Evolutionary conservation across 2,888 invertebrate species (phyloP).

Genomic region (Sturmia bella): DNA sequence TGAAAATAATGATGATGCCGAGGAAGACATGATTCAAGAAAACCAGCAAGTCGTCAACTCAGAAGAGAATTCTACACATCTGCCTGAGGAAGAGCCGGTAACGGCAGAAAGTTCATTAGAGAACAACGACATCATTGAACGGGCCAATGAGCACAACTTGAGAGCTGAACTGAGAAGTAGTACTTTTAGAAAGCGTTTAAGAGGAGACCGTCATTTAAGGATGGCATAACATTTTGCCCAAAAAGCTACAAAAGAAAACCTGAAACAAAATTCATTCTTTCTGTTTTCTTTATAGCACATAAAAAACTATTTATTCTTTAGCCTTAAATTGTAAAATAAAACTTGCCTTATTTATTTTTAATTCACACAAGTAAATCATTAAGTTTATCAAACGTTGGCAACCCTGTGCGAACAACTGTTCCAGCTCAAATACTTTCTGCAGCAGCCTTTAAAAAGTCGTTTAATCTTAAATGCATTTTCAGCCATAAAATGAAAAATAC

Average conservation of each 20-base stretch:
- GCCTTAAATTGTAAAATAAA: constrained; percentile 57
- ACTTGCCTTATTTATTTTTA: constrained; percentile 46
- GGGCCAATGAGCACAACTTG: constrained; percentile 54
- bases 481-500: background rate
- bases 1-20: constrained; percentile 39
- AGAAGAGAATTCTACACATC: no score
- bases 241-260: background rate
- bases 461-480: constrained; percentile 3
- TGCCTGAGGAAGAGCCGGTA: background rate
- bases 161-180: constrained; percentile 46
- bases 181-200: constrained; percentile 30
- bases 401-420: background rate
- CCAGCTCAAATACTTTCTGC: background rate
- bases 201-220: constrained; percentile 52
- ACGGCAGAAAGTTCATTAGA: constrained; percentile 37
- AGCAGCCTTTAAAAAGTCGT: background rate
- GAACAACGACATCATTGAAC: constrained; percentile 44
- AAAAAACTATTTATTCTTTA: constrained; percentile 38
- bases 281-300: constrained; percentile 31
- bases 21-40: constrained; percentile 11
- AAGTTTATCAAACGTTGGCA: no score
- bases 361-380: background rate
- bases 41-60: background rate
- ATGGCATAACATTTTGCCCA: background rate
- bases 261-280: no score